These are phyloP conservation scores for Lutjanus campechanus DNA, from an alignment of 2,797 vertebrate genomes.

Conservation along the genomic window DNA sequence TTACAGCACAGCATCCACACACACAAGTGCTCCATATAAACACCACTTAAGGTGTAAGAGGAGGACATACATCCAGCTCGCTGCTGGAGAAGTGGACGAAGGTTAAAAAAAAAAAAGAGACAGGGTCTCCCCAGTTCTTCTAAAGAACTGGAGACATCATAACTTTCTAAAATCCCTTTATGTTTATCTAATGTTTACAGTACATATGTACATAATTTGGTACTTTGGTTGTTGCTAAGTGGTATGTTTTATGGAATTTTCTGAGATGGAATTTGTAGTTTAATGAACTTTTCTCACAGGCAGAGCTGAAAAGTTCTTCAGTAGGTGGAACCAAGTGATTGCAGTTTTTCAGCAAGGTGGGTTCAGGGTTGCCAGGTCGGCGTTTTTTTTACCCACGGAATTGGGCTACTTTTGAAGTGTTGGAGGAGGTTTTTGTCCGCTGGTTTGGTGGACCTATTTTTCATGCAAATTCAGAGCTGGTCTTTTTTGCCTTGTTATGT, in stretches of 20 bases:
- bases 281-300: no score
- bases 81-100: not conserved
- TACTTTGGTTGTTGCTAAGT: not conserved
- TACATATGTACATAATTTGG: not conserved
- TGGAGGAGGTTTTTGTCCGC: no score
- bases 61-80: constrained; percentile 33
- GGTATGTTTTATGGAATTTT: no score
- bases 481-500: no score
- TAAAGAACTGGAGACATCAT: not conserved
- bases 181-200: no score
- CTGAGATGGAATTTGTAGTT: no score
- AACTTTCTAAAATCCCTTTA: not conserved
- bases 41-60: constrained; percentile 54
- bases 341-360: no score
- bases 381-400: no score
- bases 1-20: constrained; percentile 37
- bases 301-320: not conserved
- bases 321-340: not conserved
- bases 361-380: not conserved
- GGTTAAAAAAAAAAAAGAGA: not conserved
- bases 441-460: no score
- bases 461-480: no score
- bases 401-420: no score
- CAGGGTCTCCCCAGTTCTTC: not conserved
- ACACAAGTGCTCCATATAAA: constrained; percentile 55